phyloP scores from a whole-genome alignment of 2,113 vertebrate species.

The Carollia perspicillata region DNA sequence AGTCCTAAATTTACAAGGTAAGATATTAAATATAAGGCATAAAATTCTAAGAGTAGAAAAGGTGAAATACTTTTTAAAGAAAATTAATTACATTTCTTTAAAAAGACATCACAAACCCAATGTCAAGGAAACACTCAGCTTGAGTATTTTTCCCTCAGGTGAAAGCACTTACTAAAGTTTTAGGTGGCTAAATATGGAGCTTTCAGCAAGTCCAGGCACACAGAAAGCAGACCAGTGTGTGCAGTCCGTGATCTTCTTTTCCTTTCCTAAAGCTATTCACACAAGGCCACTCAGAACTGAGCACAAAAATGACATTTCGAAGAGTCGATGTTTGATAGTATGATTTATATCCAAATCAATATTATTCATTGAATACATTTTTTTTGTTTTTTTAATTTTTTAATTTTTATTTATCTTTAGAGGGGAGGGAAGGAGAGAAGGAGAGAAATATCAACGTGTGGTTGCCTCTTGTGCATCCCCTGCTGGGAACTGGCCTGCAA shows the following conservation, averaged over 20 bases:
- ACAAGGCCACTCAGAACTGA: background rate
- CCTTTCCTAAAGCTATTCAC: background rate
- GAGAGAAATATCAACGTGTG: no score
- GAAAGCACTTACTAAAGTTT: background rate
- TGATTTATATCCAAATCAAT: background rate
- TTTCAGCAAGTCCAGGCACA: background rate
- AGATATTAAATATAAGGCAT: background rate
- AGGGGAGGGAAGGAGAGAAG: no score
- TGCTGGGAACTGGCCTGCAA: no score
- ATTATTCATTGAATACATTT: background rate
- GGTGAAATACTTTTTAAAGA: background rate
- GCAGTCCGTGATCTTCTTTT: background rate
- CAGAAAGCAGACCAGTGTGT: background rate
- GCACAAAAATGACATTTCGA: background rate
- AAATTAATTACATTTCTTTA: background rate
- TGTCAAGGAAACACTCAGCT: background rate
- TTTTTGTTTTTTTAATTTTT: no score
- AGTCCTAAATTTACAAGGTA: background rate
- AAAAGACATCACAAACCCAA: background rate
- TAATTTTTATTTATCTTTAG: no score
- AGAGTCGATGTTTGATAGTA: background rate
- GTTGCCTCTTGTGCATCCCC: no score
- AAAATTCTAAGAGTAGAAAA: background rate
- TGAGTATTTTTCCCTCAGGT: background rate
- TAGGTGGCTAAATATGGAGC: background rate